phyloP scores from a whole-genome alignment of 2,113 vertebrate species.

The Emydura subglobosa region DNA sequence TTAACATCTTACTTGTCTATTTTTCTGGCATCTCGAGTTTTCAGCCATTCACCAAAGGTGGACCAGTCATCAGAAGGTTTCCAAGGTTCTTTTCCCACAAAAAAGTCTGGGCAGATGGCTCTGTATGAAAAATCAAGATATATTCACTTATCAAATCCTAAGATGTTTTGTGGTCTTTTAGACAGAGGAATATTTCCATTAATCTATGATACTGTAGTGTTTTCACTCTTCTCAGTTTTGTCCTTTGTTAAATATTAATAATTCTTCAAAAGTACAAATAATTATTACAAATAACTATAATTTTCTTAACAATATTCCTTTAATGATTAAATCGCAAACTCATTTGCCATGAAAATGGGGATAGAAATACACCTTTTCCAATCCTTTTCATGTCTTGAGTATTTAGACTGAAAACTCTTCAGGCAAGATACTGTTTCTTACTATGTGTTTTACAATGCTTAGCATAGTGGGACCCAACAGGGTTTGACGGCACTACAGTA shows the following conservation, averaged over 20 bases:
- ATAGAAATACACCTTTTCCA: not conserved
- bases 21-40: slow-evolving; percentile 81
- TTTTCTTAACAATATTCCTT: not conserved
- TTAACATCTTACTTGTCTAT: slow-evolving; percentile 77
- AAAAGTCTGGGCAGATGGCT: slow-evolving; percentile 84
- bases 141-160: not conserved
- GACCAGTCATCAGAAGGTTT: slow-evolving; percentile 77
- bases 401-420: not conserved
- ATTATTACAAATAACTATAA: not conserved
- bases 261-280: not conserved
- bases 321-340: not conserved
- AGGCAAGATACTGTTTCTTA: not conserved
- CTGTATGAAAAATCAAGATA: slow-evolving; percentile 24
- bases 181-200: not conserved
- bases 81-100: slow-evolving; percentile 81
- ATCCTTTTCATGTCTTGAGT: not conserved
- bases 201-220: not conserved
- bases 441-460: not conserved
- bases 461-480: not conserved
- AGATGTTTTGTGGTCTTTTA: not conserved
- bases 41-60: slow-evolving; percentile 81
- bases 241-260: not conserved
- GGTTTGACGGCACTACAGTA: not conserved
- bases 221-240: not conserved
- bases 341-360: not conserved